Evolutionary conservation across 2,797 vertebrate species (phyloP), one percentile per base, ranked within the genome.

Genomic region (Hypotaenidia philippensis): DNA sequence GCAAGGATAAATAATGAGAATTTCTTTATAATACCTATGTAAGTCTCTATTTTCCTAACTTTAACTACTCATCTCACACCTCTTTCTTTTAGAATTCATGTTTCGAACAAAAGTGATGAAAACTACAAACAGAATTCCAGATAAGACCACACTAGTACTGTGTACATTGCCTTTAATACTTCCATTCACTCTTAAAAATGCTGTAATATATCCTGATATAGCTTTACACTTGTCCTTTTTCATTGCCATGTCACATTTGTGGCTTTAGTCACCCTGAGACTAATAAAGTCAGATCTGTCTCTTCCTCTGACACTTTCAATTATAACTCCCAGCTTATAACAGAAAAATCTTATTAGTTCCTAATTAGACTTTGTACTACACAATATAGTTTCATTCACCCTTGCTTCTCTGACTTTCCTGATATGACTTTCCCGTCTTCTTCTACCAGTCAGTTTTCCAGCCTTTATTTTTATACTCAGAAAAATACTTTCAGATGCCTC

Each of bases 281-380:
- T 83, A 88, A 95, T 83, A 96, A 94, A 93, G 69, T 31, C 57
- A 93, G 76, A 68, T 83, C 55, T 81, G 57, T 89, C 66, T 89
- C 87, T 86, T 93, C 50, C 45, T 86, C 77, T 90, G 91, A 91
- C 85, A 94, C 87, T 95, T 95, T 75, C 87, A 95, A 88, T 97
- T 97, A 94, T 65, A 94, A 95, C 34, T 86, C 34, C n/a, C 87
- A 91, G 50, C 32, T 88, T 86, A 85, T 63, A 95, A 83, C 69
- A 93, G 83, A 83, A 94, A 94, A 96, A 81, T 72, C 61, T 47
- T 75, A 90, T 95, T 75, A 88, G 61, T 59, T 91, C 69, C 83
- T 94, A 94, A 94, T 97, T 86, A 93, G 79, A 88, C 83, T 85
- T 94, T 52, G 61, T 53, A 81, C 69, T 96, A 78, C 61, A 81